phyloP scores from a whole-genome alignment of 2,888 invertebrate species.

The Lampropteryx suffumata region DNA sequence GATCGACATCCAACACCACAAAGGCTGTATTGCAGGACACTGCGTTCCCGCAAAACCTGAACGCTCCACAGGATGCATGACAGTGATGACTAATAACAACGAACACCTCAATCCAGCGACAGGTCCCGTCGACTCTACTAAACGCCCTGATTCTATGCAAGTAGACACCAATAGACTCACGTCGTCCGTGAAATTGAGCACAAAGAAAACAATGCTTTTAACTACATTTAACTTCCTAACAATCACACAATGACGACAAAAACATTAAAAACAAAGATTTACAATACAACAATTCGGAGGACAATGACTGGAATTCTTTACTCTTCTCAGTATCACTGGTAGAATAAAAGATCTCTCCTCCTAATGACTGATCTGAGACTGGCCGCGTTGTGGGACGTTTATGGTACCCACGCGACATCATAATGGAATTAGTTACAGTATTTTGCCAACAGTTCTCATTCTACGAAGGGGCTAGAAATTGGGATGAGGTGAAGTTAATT shows the following conservation, averaged over 20 bases:
- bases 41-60: conserved; percentile 14
- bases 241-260: conserved; percentile 69
- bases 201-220: conserved; percentile 68
- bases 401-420: conserved; percentile 80
- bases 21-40: conserved; percentile 11
- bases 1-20: conserved; percentile 22
- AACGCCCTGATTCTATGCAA: conserved; percentile 72
- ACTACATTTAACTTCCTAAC: conserved; percentile 81
- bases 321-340: conserved; percentile 59
- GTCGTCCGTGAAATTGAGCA: conserved; percentile 67
- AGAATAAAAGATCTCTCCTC: conserved; percentile 61
- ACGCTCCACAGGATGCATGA: conserved; percentile 35
- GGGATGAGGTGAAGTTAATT: conserved; percentile 47
- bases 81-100: conserved; percentile 58
- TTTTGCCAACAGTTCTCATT: conserved; percentile 74
- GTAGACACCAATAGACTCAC: conserved; percentile 54
- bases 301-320: conserved; percentile 57
- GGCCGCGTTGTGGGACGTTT: conserved; percentile 76
- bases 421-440: conserved; percentile 78
- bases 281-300: conserved; percentile 51
- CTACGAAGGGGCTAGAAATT: conserved; percentile 68
- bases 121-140: conserved; percentile 72
- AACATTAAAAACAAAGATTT: conserved; percentile 66
- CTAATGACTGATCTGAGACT: conserved; percentile 66
- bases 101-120: conserved; percentile 67